Base-by-base conservation (phyloP, 2,888 invertebrate species). In the Pedicia rivosa region DNA sequence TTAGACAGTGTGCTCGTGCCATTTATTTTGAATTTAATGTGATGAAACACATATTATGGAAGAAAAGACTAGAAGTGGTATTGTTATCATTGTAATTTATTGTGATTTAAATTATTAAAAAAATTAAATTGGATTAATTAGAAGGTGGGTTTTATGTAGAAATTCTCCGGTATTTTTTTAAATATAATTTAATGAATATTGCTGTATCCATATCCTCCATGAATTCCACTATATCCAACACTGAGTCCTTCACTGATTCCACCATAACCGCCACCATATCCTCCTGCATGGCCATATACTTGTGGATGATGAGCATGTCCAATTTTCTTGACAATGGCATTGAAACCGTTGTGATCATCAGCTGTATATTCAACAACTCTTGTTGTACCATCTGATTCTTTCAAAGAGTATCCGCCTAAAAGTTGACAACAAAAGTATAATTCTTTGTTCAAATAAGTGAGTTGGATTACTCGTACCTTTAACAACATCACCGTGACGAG, bases 401-500 rank as follows among this genome's bases (percentile, higher is more conserved):
- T 57, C 10, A 61, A 43, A 12, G 51, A 50, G 44, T 61, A 61
- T 6, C 27, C 35, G 2, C 35, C 28, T 28, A 5, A 4, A 28
- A 20, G n/a, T 10, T 10, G n/a, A 8, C 5, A 20, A 20, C 20
- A 20, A 24, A 10, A 24, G 8, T 24, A 24, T 7, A 24, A 24
- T 24, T 5, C 3, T 8, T 24, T 10, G 8, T 8, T n/a, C n/a
- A 8, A 24, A 24, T 24, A 10, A 5, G 10, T 8, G 24, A 8
- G 24, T 10, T 5, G 8, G 4, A 24, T 5, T 24, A 24, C 3
- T 24, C n/a, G 8, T 49, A 15, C 62, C 62, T 20, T 59, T 60
- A 12, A 61, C 61, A 36, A 50, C 44, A 41, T 61, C 59, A 1
- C 61, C 61, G 36, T 60, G 55, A 19, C 61, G 51, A 42, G 56